Evolutionary conservation across 92 coral and sea anemone genomes (phyloP).

Genomic region (Metridium senile): DNA sequence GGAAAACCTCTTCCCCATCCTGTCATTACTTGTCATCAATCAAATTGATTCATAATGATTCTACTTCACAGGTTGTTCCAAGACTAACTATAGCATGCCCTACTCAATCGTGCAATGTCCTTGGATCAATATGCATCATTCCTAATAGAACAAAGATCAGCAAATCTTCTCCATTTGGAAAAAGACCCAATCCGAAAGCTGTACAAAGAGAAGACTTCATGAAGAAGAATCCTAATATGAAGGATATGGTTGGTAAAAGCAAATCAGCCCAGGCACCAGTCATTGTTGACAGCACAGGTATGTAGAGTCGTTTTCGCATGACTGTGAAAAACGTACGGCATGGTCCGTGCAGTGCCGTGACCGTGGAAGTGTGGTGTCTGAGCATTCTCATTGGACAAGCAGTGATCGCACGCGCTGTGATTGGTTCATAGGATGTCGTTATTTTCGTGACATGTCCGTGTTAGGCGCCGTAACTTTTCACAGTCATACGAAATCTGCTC

Average conservation of each 20-base stretch:
- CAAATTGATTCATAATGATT: not conserved
- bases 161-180: conserved; percentile 84
- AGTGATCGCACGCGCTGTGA: too few relatives aligned
- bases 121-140: conserved; percentile 53
- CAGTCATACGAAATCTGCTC: too few relatives aligned
- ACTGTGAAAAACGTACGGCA: too few relatives aligned
- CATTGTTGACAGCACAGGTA: conserved; percentile 67
- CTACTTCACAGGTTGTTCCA: conserved; percentile 16
- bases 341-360: too few relatives aligned
- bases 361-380: too few relatives aligned
- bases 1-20: too few relatives aligned
- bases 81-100: conserved; percentile 20
- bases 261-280: conserved; percentile 38
- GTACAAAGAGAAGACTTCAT: conserved; percentile 59
- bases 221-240: conserved; percentile 43
- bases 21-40: too few relatives aligned
- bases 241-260: conserved; percentile 43
- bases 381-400: too few relatives aligned
- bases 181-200: conserved; percentile 63
- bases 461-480: too few relatives aligned
- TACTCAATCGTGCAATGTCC: conserved; percentile 7
- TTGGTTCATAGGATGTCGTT: too few relatives aligned
- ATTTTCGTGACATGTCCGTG: too few relatives aligned
- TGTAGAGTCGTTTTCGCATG: too few relatives aligned
- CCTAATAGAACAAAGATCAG: conserved; percentile 77